Evolutionary conservation across 2,797 vertebrate species (phyloP), one percentile per base, ranked within the genome.

Genomic region (Xerus rutilus): DNA sequence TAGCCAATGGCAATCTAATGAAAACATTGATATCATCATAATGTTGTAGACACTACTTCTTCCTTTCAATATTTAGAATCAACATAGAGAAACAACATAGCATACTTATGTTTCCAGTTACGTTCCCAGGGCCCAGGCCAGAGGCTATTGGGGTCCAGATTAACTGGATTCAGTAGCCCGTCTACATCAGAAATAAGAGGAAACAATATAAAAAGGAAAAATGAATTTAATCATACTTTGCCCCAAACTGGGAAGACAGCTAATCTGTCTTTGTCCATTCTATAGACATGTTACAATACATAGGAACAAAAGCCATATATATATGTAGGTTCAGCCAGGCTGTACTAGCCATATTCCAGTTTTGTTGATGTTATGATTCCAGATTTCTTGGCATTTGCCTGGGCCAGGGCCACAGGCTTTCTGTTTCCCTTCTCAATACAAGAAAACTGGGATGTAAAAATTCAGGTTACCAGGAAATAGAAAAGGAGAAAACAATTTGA

Each of bases 11-110:
- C 14, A 89, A 94, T 25, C 39, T 64, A 82, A 49, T n/a, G 28
- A 52, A 82, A 86, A 86, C 0, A 35, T 1, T 84, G 7, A 43
- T 54, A 17, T 32, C 47, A 39, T 77, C 25, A 74, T 32, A 52
- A 81, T 72, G 15, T 64, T 89, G 1, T 77, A 49, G 67, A 62
- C 86, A 3, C 1, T 78, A 43, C 54, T 79, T 74, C 32, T 69
- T 92, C 17, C 18, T 89, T 78, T 93, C 3, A 52, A 43, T 67
- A 91, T 64, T 96, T 93, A 83, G n/a, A 96, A 72, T 54, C 43
- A 43, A 49, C 14, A 77, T 59, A 59, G n/a, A 85, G 65, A 93
- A 95, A 59, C 14, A 89, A 3, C 84, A 73, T 20, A 9, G 45
- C 43, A 35, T 39, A 54, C 3, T 59, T 79, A 69, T 20, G 52